These are phyloP conservation scores for Drosophila putrida DNA, from an alignment of 2,888 invertebrate genomes.

Conservation along the genomic window DNA sequence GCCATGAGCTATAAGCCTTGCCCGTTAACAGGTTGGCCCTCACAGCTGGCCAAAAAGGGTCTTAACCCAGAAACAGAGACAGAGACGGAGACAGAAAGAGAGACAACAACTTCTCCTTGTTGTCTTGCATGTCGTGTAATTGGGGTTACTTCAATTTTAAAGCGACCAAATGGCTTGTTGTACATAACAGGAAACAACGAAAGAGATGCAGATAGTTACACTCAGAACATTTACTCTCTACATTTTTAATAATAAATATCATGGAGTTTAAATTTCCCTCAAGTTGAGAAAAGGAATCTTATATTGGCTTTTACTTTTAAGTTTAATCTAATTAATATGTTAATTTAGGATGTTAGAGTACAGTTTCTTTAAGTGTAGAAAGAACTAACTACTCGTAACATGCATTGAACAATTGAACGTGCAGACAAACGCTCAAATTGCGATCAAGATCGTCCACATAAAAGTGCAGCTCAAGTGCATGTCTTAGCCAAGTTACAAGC, in stretches of 20 bases:
- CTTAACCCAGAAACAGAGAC: conserved; percentile 65
- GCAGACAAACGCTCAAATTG: conserved; percentile 79
- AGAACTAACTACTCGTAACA: conserved; percentile 39
- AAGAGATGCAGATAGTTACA: conserved; percentile 12
- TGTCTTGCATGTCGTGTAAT: conserved; percentile 66
- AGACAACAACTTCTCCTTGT: neutral
- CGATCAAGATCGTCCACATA: conserved; percentile 75
- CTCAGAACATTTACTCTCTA: neutral
- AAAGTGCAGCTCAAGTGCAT: conserved; percentile 15
- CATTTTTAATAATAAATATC: too few relatives aligned
- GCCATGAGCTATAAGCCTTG: conserved; percentile 6
- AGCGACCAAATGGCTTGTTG: conserved; percentile 63
- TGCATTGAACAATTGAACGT: conserved; percentile 68
- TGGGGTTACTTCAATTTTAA: conserved; percentile 79
- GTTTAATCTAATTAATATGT: too few relatives aligned
- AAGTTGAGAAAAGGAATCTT: too few relatives aligned
- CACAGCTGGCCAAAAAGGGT: conserved; percentile 57
- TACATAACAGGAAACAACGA: conserved; percentile 57
- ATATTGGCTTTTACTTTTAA: too few relatives aligned
- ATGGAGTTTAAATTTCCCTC: too few relatives aligned
- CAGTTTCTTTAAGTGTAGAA: neutral
- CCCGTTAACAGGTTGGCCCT: conserved; percentile 54
- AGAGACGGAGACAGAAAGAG: conserved; percentile 40
- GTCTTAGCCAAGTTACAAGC: conserved; percentile 19
- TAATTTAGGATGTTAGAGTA: neutral